Percentiles rank a stretch among this genome's conserved stretches.
These are phyloP conservation scores for western clawed frog (Xenopus tropicalis) DNA, from an alignment of 2,113 vertebrate genomes.

Conservation along the genomic window UCB_Xtro_10.0 CM004450.2:9689001-9689500, in stretches of 20 bases:
- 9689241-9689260: conserved; percentile 92
- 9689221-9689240: conserved; percentile 81
- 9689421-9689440: too few species aligned
- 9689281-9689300: conserved; percentile 80
- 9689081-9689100: conserved; percentile 45
- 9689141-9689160: neutral
- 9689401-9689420: too few species aligned
- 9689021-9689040: conserved; percentile 90
- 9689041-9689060: conserved; percentile 87
- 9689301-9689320: conserved; percentile 69
- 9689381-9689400: too few species aligned
- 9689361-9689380: too few species aligned
- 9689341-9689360: neutral
- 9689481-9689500: too few species aligned
- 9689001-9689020: conserved; percentile 91
- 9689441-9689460: too few species aligned
- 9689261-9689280: conserved; percentile 83
- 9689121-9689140: too few species aligned
- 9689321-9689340: neutral
- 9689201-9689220: conserved; percentile 97
- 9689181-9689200: conserved; percentile 86
- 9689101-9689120: too few species aligned
- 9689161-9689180: conserved; percentile 87
- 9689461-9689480: too few species aligned
- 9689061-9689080: conserved; percentile 87